Percentiles rank a stretch among this genome's conserved stretches.
Evolutionary conservation across 1,140 invertebrate species (phyloP).

Genomic region (Drepana arcuata): DNA sequence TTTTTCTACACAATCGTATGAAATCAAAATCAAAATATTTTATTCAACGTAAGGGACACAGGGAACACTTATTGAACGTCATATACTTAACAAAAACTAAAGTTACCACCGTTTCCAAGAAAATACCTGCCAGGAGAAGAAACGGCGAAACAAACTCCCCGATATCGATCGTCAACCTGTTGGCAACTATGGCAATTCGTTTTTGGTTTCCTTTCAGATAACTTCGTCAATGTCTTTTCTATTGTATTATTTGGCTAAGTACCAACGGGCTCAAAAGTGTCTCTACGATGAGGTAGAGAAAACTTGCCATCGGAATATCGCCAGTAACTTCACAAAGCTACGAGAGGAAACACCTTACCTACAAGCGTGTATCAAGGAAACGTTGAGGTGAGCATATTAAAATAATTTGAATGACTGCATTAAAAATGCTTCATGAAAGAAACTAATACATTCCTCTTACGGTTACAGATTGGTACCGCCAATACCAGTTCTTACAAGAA

Average conservation of each 20-base stretch:
- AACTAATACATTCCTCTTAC: neutral
- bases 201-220: slow-evolving; percentile 39
- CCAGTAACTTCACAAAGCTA: slow-evolving; percentile 39
- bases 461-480: slow-evolving; percentile 73
- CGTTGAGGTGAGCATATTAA: slow-evolving; percentile 43
- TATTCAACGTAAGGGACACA: too few relatives aligned
- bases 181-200: too few relatives aligned
- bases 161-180: too few relatives aligned
- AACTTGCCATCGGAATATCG: slow-evolving; percentile 42
- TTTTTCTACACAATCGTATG: too few relatives aligned
- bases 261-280: slow-evolving; percentile 63
- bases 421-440: neutral
- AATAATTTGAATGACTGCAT: neutral
- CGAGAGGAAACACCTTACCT: slow-evolving; percentile 62
- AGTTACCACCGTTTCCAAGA: too few relatives aligned
- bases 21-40: too few relatives aligned
- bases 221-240: slow-evolving; percentile 54
- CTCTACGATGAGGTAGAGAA: slow-evolving; percentile 73
- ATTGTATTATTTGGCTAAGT: slow-evolving; percentile 59
- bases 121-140: too few relatives aligned
- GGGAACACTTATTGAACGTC: too few relatives aligned
- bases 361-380: slow-evolving; percentile 71
- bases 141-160: too few relatives aligned
- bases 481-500: slow-evolving; percentile 75
- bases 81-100: too few relatives aligned